Evolutionary conservation across 2,888 invertebrate species (phyloP).

Genomic region (Chrysopilus asiliformis): DNA sequence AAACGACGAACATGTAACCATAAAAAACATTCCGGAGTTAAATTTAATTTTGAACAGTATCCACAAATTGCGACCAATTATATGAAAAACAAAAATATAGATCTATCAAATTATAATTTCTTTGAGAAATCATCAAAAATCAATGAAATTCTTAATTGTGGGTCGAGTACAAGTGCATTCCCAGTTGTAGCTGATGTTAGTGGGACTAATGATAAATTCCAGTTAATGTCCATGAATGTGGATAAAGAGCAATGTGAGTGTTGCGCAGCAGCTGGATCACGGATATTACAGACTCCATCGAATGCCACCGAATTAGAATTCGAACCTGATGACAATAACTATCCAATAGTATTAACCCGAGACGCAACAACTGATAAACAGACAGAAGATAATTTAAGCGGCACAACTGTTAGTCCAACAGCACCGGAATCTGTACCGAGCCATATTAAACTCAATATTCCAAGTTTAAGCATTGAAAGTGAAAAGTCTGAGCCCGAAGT

Average conservation of each 20-base stretch:
- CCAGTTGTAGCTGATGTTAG: neutral
- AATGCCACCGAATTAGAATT: constrained; percentile 62
- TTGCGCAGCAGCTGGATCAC: constrained; percentile 42
- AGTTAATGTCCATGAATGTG: too few relatives aligned
- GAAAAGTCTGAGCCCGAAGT: constrained; percentile 6
- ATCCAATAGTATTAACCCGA: constrained; percentile 20
- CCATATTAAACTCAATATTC: neutral
- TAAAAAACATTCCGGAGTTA: constrained; percentile 55
- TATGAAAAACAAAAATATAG: constrained; percentile 60
- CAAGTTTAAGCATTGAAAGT: constrained; percentile 5
- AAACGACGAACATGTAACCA: constrained; percentile 34
- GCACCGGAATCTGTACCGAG: neutral
- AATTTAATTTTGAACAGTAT: constrained; percentile 60
- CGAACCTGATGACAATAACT: constrained; percentile 34
- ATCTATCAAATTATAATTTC: constrained; percentile 46
- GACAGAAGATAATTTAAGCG: neutral
- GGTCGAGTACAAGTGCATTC: constrained; percentile 35
- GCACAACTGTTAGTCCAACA: neutral
- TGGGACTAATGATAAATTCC: constrained; percentile 26
- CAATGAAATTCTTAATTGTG: constrained; percentile 39
- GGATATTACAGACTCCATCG: constrained; percentile 58
- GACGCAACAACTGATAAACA: neutral
- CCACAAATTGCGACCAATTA: constrained; percentile 61
- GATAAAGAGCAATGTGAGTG: constrained; percentile 41
- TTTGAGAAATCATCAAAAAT: constrained; percentile 43